Base-by-base conservation (phyloP, 2,888 invertebrate genomes). In the Julus scandinavius region DNA sequence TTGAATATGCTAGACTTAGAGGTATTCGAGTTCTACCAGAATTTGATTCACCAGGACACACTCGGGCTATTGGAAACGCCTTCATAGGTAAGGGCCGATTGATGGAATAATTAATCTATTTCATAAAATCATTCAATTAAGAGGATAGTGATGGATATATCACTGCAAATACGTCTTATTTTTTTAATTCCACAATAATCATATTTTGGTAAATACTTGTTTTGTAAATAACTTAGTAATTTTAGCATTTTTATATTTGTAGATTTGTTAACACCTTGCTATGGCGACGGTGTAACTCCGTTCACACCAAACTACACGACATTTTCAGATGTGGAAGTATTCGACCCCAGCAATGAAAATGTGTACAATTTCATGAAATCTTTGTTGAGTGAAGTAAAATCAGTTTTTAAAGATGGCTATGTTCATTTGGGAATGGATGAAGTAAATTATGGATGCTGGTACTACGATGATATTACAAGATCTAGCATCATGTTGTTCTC, bases 401-500 rank as follows among this genome's bases (percentile, higher is more conserved):
- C 11, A 72, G 63, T 88, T 84, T 87, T 87, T 85, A 88, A 84
- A 87, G 98, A 98, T 90, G 92, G 94, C 89, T 97, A 96, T 91
- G 91, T 98, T 20, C 98, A 99, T 92, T 92, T 98, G 2, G 98
- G 98, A 7, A 98, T 97, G 0, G 98, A 99, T 92, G 98, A 99
- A 93, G 97, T 98, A 0, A 94, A 94, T 49, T 95, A 95, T 91
- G 93, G 93, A 87, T 98, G 98, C 91, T 98, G 97, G 97, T 96
- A 92, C 93, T 91, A 15, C 1, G 58, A 54, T 9, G 45, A 17
- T 45, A 87, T 72, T 20, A 72, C 20, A 20, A 20, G 0, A 6
- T 3, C 4, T 6, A 7, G 7, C 17, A 17, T 45, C 45, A 45
- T 45, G 7, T 45, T 45, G 45, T 2, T 45, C 7, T 45, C 5